Evolutionary conservation across 2,797 vertebrate genomes (phyloP).

Genomic region (Rhynchotus rufescens): DNA sequence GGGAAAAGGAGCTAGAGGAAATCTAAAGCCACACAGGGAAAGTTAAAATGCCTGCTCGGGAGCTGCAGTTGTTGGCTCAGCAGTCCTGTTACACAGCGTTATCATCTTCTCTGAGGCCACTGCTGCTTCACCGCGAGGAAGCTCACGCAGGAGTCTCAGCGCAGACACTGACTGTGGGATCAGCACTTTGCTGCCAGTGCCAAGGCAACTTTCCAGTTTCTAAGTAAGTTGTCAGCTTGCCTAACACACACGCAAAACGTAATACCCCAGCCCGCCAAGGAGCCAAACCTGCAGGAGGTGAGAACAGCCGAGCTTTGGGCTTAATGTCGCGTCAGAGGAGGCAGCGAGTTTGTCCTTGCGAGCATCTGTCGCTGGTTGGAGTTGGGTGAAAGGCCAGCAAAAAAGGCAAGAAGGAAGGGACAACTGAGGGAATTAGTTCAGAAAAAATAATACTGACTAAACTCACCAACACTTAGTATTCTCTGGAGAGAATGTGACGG

Average conservation of each 20-base stretch:
- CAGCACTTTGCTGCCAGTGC: neutral
- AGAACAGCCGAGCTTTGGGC: neutral
- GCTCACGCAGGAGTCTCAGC: neutral
- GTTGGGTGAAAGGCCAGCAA: neutral
- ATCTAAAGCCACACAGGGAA: slow-evolving; percentile 51
- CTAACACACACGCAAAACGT: neutral
- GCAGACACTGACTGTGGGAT: neutral
- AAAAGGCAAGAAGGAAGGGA: neutral
- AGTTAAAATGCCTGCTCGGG: slow-evolving; percentile 31
- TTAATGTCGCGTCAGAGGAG: neutral
- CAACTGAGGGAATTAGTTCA: neutral
- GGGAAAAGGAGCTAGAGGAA: slow-evolving; percentile 1
- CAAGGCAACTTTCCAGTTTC: slow-evolving; percentile 20
- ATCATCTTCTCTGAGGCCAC: slow-evolving; percentile 19
- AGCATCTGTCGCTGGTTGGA: neutral
- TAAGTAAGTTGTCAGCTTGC: neutral
- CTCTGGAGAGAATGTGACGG: neutral
- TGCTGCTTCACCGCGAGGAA: neutral
- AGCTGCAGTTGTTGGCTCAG: slow-evolving; percentile 61
- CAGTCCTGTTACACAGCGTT: neutral
- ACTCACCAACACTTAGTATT: neutral
- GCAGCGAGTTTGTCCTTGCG: neutral
- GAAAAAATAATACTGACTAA: neutral
- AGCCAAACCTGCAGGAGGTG: neutral
- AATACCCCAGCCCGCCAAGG: neutral